phyloP scores from a whole-genome alignment of 2,797 vertebrate species.

The Diceros bicornis region DNA sequence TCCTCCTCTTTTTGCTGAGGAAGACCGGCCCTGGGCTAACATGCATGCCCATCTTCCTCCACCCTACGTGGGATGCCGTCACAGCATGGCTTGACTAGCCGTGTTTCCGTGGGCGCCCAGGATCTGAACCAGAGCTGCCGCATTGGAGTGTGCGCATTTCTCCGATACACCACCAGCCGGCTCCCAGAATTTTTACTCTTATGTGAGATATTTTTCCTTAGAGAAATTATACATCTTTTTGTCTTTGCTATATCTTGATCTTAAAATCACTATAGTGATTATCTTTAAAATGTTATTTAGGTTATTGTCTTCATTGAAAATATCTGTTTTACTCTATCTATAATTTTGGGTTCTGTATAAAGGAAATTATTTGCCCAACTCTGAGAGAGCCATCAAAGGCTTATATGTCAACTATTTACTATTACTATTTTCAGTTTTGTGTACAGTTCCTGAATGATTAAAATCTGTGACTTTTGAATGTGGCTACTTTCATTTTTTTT shows the following conservation, averaged over 20 bases:
- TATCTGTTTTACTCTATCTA: constrained; percentile 44
- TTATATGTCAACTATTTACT: constrained; percentile 30
- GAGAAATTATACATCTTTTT: constrained; percentile 12
- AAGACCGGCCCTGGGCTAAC: too few species aligned
- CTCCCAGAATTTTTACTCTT: background rate
- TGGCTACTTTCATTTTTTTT: background rate
- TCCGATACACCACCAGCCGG: too few species aligned
- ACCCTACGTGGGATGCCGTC: too few species aligned
- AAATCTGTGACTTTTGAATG: constrained; percentile 51
- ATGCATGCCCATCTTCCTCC: too few species aligned
- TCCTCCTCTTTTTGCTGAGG: too few species aligned
- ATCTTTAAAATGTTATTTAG: constrained; percentile 31
- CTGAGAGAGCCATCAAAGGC: background rate
- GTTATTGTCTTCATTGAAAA: constrained; percentile 43
- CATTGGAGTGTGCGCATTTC: too few species aligned
- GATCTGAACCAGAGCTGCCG: too few species aligned
- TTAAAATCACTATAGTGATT: constrained; percentile 3
- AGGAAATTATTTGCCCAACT: constrained; percentile 37
- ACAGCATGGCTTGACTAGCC: too few species aligned
- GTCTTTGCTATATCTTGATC: background rate
- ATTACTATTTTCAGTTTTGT: constrained; percentile 38
- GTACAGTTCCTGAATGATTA: constrained; percentile 36
- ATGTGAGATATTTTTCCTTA: background rate
- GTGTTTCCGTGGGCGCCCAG: too few species aligned
- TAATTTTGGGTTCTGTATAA: constrained; percentile 10